These are phyloP conservation scores for Gerris buenoi DNA, from an alignment of 1,140 invertebrate species.

Conservation along the genomic window DNA sequence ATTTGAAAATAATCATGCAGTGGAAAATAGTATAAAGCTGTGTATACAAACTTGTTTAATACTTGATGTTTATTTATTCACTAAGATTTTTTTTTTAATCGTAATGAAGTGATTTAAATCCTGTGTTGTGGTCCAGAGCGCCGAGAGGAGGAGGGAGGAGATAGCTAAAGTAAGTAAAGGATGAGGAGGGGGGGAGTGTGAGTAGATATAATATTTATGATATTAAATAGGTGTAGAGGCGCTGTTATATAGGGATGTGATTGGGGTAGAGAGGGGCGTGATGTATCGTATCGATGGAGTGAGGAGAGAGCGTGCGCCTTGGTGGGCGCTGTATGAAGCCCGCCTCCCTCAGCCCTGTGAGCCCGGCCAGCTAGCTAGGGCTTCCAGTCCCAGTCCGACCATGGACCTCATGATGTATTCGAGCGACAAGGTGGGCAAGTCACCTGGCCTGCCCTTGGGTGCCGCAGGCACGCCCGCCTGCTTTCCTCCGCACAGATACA, in stretches of 20 bases:
- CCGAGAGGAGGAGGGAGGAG: too few relatives aligned
- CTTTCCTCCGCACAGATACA: background rate
- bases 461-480: background rate
- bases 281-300: background rate
- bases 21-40: too few relatives aligned
- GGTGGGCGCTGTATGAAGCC: background rate
- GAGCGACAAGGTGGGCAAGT: slow-evolving; percentile 4
- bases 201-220: slow-evolving; percentile 3
- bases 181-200: background rate
- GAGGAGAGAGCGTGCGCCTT: background rate
- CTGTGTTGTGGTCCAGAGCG: background rate
- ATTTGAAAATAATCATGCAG: too few relatives aligned
- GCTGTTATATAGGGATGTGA: background rate
- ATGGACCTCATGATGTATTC: slow-evolving; percentile 4
- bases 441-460: background rate
- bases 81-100: too few relatives aligned
- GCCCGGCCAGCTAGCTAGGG: background rate
- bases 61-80: too few relatives aligned
- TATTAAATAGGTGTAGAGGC: background rate
- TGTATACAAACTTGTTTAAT: too few relatives aligned
- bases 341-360: background rate
- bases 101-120: background rate
- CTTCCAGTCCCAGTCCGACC: background rate
- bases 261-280: background rate
- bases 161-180: too few relatives aligned